Percentiles rank a stretch among this genome's conserved stretches.
phyloP scores from a whole-genome alignment of 1,140 invertebrate genomes.

The Zaprionus davidi region DNA sequence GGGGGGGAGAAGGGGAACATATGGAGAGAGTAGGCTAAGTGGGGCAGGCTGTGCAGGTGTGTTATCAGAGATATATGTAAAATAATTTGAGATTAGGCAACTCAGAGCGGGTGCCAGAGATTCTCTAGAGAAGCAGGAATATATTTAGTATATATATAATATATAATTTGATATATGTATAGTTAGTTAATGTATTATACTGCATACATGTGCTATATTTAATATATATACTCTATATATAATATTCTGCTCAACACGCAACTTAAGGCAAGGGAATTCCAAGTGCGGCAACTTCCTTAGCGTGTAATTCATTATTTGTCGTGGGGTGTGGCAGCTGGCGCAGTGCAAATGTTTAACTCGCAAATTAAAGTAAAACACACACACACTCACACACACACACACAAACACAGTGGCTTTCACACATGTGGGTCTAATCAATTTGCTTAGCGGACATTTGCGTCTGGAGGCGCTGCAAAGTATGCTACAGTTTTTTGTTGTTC shows the following conservation, averaged over 20 bases:
- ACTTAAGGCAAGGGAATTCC: background rate
- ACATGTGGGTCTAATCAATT: slow-evolving; percentile 64
- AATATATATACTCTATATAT: too few relatives aligned
- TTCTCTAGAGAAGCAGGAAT: too few relatives aligned
- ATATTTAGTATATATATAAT: too few relatives aligned
- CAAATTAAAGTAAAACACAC: slow-evolving; percentile 43
- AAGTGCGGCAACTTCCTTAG: background rate
- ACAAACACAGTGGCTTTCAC: background rate
- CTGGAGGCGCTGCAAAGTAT: slow-evolving; percentile 50
- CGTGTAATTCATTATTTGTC: slow-evolving; percentile 11
- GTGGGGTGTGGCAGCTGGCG: slow-evolving; percentile 37
- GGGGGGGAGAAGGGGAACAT: too few relatives aligned
- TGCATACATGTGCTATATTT: too few relatives aligned
- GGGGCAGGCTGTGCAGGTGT: too few relatives aligned
- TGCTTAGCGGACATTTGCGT: slow-evolving; percentile 53
- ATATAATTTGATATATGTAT: background rate
- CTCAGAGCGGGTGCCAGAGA: too few relatives aligned
- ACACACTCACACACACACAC: slow-evolving; percentile 4
- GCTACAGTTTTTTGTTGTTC: slow-evolving; percentile 40
- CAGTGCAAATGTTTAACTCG: slow-evolving; percentile 42
- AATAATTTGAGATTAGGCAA: too few relatives aligned
- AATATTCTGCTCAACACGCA: too few relatives aligned
- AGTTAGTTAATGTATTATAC: background rate
- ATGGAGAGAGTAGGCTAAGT: too few relatives aligned
- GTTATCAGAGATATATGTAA: too few relatives aligned